Evolutionary conservation across 2,888 invertebrate species (phyloP).

Genomic region (Vanessa cardui): DNA sequence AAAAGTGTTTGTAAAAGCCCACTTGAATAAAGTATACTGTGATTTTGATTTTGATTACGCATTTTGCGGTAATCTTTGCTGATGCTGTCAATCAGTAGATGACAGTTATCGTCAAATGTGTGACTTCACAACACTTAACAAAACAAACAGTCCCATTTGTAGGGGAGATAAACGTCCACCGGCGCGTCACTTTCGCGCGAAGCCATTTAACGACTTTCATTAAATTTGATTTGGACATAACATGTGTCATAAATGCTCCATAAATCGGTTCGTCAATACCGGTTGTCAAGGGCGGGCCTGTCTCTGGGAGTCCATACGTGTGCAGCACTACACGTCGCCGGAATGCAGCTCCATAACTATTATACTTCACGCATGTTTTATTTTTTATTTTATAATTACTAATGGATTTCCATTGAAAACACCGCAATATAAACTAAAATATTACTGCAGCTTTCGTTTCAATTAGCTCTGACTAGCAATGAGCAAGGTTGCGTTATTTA

Average conservation of each 20-base stretch:
- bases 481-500: too few species aligned
- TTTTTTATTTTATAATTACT: neutral
- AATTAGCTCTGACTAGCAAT: neutral
- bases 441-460: slow-evolving; percentile 21
- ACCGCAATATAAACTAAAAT: slow-evolving; percentile 22
- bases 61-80: too few species aligned
- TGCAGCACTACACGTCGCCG: neutral
- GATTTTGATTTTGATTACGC: too few species aligned
- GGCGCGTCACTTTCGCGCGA: neutral
- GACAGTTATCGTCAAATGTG: too few species aligned
- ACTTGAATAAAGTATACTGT: too few species aligned
- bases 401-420: slow-evolving; percentile 11
- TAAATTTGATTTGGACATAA: slow-evolving; percentile 20
- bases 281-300: neutral
- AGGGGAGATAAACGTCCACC: neutral
- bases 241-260: slow-evolving; percentile 21
- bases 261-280: slow-evolving; percentile 11
- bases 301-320: neutral
- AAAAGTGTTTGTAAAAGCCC: too few species aligned
- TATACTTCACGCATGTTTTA: neutral
- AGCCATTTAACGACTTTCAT: slow-evolving; percentile 7
- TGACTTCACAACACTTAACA: neutral
- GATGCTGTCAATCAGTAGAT: too few species aligned
- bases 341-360: neutral
- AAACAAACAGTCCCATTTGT: neutral